Evolutionary conservation across 2,797 vertebrate species (phyloP).

Genomic region (Lophotriccus pileatus): DNA sequence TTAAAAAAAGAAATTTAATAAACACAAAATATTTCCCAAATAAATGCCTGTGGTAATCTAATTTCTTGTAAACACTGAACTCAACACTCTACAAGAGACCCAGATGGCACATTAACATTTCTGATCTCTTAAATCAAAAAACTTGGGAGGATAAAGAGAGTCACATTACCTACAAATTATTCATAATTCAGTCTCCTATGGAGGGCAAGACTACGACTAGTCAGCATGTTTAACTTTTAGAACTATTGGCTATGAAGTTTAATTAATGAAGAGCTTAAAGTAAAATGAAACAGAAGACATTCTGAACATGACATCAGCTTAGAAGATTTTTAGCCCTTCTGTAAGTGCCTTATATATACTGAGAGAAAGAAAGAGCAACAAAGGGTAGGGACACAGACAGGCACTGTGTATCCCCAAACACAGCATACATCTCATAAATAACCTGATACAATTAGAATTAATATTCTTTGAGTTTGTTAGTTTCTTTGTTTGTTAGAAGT

Average conservation of each 20-base stretch:
- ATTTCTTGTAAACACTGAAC: constrained; percentile 76
- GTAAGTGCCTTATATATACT: background rate
- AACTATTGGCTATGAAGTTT: constrained; percentile 1
- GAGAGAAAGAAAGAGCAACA: background rate
- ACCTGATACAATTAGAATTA: background rate
- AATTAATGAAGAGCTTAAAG: constrained; percentile 17
- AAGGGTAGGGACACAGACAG: background rate
- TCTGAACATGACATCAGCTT: background rate
- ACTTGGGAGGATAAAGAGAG: background rate
- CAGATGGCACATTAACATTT: constrained; percentile 68
- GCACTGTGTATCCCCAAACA: background rate
- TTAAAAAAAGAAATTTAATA: constrained; percentile 78
- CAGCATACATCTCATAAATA: background rate
- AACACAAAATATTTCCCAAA: constrained; percentile 79
- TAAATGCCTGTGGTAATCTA: constrained; percentile 76
- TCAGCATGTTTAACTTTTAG: background rate
- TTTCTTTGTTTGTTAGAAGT: background rate
- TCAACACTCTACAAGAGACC: constrained; percentile 65
- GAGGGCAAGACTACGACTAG: constrained; percentile 10
- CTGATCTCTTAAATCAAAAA: constrained; percentile 23
- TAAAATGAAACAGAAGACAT: background rate
- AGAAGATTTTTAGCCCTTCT: background rate
- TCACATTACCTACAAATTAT: background rate
- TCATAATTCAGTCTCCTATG: constrained; percentile 26
- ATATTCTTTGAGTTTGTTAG: background rate